Percentiles rank a stretch among this genome's conserved stretches.
These are phyloP conservation scores for Acestrorhynchus altus DNA, from an alignment of 2,797 vertebrate species.

Conservation along the genomic window DNA sequence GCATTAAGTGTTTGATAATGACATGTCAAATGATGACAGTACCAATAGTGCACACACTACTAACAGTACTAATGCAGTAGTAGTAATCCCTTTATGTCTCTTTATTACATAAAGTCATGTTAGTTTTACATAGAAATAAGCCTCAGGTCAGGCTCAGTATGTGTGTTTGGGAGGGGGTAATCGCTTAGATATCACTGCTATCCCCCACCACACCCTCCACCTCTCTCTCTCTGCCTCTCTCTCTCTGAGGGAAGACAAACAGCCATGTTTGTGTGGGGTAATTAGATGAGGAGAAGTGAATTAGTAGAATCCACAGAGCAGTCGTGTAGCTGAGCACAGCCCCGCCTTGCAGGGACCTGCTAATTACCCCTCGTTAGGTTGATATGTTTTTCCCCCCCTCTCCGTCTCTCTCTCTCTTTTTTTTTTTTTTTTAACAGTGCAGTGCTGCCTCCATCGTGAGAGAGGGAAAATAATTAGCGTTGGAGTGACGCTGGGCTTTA, in stretches of 20 bases:
- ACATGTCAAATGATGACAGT: background rate
- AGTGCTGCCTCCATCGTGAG: slow-evolving; percentile 63
- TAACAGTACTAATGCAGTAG: background rate
- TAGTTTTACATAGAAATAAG: slow-evolving; percentile 35
- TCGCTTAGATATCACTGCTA: slow-evolving; percentile 17
- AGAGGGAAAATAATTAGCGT: slow-evolving; percentile 72
- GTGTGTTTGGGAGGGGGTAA: background rate
- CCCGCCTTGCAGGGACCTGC: slow-evolving; percentile 82
- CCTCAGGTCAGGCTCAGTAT: slow-evolving; percentile 8
- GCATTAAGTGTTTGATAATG: background rate
- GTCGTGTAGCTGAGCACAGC: slow-evolving; percentile 83
- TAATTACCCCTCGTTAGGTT: slow-evolving; percentile 92
- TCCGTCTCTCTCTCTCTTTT: slow-evolving; percentile 4
- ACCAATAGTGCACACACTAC: background rate
- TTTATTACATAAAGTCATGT: slow-evolving; percentile 30
- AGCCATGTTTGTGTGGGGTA: slow-evolving; percentile 80
- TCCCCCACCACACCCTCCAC: background rate
- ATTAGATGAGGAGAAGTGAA: slow-evolving; percentile 94
- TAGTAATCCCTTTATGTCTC: slow-evolving; percentile 12
- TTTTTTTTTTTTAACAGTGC: slow-evolving; percentile 61
- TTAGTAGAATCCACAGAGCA: slow-evolving; percentile 90
- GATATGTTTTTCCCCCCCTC: slow-evolving; percentile 66
- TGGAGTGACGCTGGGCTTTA: slow-evolving; percentile 65
- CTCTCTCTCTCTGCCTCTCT: slow-evolving; percentile 38
- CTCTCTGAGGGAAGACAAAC: slow-evolving; percentile 77